These are phyloP conservation scores for Cyanoderma ruficeps DNA, from an alignment of 2,113 vertebrate genomes.

Conservation along the genomic window DNA sequence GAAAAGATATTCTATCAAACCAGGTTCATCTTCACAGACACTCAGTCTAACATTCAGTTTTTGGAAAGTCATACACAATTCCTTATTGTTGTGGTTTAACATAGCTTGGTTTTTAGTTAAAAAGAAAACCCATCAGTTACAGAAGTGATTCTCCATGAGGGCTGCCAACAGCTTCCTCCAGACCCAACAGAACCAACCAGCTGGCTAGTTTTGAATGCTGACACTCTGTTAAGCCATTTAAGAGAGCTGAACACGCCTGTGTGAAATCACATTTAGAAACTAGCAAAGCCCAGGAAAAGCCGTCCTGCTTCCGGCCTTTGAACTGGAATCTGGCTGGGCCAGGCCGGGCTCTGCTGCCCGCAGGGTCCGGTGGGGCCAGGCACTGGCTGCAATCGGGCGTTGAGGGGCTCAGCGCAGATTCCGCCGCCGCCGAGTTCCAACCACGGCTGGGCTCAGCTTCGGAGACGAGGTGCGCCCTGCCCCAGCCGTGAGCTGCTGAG, in stretches of 20 bases:
- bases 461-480: accelerated
- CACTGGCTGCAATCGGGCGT: too few species aligned
- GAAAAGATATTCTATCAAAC: not conserved
- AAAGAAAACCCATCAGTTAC: not conserved
- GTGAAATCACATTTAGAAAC: not conserved
- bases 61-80: not conserved
- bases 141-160: not conserved
- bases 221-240: not conserved
- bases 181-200: not conserved
- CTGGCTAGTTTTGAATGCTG: not conserved
- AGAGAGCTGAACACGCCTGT: not conserved
- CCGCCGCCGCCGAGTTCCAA: too few species aligned
- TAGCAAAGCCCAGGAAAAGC: not conserved
- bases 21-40: not conserved
- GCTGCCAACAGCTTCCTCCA: not conserved
- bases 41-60: not conserved
- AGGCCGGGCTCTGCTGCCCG: not conserved
- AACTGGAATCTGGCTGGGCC: not conserved
- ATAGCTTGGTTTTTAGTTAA: not conserved
- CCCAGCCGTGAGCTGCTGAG: not conserved
- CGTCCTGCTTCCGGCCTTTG: not conserved
- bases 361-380: too few species aligned
- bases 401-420: not conserved
- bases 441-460: accelerated
- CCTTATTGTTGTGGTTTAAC: not conserved